Percentiles rank a stretch among this genome's conserved stretches.
phyloP scores from a whole-genome alignment of 2,888 invertebrate species.

The Callinectes sapidus region DNA sequence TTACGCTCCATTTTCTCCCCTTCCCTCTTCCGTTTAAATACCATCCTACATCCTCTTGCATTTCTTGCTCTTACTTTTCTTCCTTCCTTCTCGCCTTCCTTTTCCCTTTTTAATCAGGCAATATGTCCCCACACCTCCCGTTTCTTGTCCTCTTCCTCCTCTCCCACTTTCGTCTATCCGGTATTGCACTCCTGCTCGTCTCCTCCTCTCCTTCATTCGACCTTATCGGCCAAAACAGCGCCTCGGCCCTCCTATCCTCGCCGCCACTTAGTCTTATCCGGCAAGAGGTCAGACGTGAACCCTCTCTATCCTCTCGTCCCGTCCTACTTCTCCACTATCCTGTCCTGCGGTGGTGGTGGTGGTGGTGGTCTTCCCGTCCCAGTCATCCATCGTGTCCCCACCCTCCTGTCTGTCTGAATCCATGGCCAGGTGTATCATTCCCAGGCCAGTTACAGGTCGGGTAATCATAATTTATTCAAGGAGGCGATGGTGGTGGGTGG shows the following conservation, averaged over 20 bases:
- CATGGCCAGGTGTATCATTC: slow-evolving; percentile 33
- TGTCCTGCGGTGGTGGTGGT: neutral
- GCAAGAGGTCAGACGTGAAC: neutral
- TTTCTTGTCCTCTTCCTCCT: neutral
- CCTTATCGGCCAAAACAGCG: slow-evolving; percentile 12
- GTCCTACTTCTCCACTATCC: neutral
- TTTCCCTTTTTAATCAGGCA: neutral
- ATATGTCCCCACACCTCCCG: neutral
- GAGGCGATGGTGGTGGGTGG: slow-evolving; percentile 14
- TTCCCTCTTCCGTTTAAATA: neutral
- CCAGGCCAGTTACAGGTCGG: slow-evolving; percentile 34
- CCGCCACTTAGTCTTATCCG: slow-evolving; percentile 22
- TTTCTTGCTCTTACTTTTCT: neutral
- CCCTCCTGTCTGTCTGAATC: neutral
- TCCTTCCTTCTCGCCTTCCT: neutral
- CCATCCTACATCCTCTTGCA: neutral
- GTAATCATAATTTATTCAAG: slow-evolving; percentile 32
- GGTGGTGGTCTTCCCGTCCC: neutral
- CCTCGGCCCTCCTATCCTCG: neutral
- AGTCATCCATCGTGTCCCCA: neutral
- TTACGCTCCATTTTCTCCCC: neutral
- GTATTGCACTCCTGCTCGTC: neutral
- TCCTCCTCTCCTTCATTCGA: slow-evolving; percentile 26
- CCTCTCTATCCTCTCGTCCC: neutral
- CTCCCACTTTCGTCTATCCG: slow-evolving; percentile 23